A percentile compares a stretch with the other conserved stretches of the same genome.
Conservation (phyloP, 2,797 vertebrate species). For the Darevskia nairensis region DNA sequence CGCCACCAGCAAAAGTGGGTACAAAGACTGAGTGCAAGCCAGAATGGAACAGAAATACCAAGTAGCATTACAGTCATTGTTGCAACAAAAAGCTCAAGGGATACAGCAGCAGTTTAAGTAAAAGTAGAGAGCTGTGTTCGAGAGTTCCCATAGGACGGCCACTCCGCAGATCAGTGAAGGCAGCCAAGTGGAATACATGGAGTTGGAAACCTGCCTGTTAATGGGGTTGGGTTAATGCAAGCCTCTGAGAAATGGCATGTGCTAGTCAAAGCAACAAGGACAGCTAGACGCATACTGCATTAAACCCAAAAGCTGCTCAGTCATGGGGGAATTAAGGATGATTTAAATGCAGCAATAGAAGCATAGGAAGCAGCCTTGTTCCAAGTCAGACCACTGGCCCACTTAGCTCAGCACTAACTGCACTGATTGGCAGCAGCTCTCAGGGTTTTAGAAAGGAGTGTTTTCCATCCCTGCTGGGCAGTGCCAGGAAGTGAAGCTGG, state of each 20-base stretch:
- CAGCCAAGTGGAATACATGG: conserved; percentile 8
- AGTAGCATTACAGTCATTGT: conserved; percentile 7
- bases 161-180: background rate
- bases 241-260: background rate
- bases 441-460: background rate
- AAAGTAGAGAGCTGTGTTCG: background rate
- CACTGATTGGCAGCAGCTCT: background rate
- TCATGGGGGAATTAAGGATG: background rate
- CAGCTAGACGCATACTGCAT: background rate
- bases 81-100: rapidly evolving
- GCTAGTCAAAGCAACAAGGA: conserved; percentile 14
- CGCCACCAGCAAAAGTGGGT: background rate
- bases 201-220: background rate
- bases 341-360: background rate
- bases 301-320: background rate
- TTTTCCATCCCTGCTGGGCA: background rate
- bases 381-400: background rate
- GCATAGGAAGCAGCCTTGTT: background rate
- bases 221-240: background rate
- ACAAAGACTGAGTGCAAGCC: background rate
- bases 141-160: conserved; percentile 24
- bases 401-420: background rate
- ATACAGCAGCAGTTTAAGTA: rapidly evolving
- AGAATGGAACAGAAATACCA: background rate
- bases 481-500: background rate